Evolutionary conservation across 2,888 invertebrate genomes (phyloP).

Genomic region (Acutogordius australiensis): DNA sequence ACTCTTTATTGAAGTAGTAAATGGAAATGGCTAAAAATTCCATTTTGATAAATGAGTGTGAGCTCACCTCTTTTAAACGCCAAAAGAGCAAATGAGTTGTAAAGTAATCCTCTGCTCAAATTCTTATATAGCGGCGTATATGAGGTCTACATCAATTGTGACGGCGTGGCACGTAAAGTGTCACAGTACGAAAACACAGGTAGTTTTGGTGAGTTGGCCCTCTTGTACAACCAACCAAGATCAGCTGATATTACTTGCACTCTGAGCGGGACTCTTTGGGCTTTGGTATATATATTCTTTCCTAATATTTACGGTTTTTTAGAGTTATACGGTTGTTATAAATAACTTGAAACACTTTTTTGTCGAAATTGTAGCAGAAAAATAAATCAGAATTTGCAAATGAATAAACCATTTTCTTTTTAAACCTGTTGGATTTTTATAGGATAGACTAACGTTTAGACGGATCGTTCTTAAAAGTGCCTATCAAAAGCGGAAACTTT

Average conservation of each 20-base stretch:
- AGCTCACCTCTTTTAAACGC: too few relatives aligned
- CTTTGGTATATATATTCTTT: constrained; percentile 17
- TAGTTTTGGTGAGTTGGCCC: constrained; percentile 24
- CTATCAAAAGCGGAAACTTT: constrained; percentile 22
- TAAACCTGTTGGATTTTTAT: neutral
- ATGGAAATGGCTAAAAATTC: too few relatives aligned
- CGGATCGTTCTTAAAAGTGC: constrained; percentile 24
- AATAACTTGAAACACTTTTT: too few relatives aligned
- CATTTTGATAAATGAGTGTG: too few relatives aligned
- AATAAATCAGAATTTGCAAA: too few relatives aligned
- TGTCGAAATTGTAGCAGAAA: too few relatives aligned
- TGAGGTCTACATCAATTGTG: constrained; percentile 22
- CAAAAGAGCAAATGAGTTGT: too few relatives aligned
- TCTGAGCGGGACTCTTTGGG: constrained; percentile 22
- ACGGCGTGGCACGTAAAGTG: constrained; percentile 18
- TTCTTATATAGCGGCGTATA: neutral
- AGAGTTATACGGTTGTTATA: too few relatives aligned
- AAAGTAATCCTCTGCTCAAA: too few relatives aligned
- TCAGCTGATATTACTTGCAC: constrained; percentile 23
- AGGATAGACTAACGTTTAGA: constrained; percentile 23
- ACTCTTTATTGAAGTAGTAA: too few relatives aligned
- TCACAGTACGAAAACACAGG: constrained; percentile 21
- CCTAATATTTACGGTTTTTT: too few relatives aligned
- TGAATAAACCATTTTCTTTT: too few relatives aligned
- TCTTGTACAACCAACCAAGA: constrained; percentile 25